Base-by-base conservation (phyloP, 1,140 invertebrate species). In the Dendrolimus kikuchii region DNA sequence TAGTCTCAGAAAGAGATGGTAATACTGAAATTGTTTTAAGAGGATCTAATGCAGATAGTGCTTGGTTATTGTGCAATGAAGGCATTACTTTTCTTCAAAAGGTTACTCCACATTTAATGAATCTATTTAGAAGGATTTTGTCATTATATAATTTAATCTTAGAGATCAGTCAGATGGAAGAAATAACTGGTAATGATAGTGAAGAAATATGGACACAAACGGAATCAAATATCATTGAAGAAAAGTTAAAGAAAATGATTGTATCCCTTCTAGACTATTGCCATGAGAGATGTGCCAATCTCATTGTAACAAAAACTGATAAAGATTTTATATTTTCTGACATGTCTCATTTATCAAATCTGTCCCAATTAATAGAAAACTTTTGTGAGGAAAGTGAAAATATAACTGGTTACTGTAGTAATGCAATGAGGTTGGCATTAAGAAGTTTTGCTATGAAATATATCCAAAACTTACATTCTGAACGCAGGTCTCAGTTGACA, bases 401-500 rank as follows among this genome's bases (percentile, higher is more conserved):
- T 60, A 90, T 97, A 8, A 95, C 93, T 73, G 94, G 94, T 4
- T 91, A 92, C 73, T 91, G 91, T 52, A 95, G 94, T 74, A 93
- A 93, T 49, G 92, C 94, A 38, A 87, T 98, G 46, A 90, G 93
- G 72, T 91, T 94, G 49, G 94, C 95, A 47, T 91, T 98, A 55
- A 95, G 96, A 86, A 94, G 93, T 62, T 92, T 96, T 90, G 95
- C 95, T 4, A 96, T 93, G 68, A 93, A 94, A 77, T 99, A 98
- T 89, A 93, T 98, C 44, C 93, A 95, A 66, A 91, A 93, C 68
- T 98, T 99, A 81, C 97, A 99, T 79, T 90, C 93, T 47, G 95
- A 98, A 71, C 88, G 95, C 45, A 96, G 96, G 80, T 92, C 90
- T 36, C 97, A 97, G 82, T 86, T 99, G 36, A 93, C 92, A 58